Conservation (phyloP, 1,140 invertebrate species). For the Zaprionus taronus region DNA sequence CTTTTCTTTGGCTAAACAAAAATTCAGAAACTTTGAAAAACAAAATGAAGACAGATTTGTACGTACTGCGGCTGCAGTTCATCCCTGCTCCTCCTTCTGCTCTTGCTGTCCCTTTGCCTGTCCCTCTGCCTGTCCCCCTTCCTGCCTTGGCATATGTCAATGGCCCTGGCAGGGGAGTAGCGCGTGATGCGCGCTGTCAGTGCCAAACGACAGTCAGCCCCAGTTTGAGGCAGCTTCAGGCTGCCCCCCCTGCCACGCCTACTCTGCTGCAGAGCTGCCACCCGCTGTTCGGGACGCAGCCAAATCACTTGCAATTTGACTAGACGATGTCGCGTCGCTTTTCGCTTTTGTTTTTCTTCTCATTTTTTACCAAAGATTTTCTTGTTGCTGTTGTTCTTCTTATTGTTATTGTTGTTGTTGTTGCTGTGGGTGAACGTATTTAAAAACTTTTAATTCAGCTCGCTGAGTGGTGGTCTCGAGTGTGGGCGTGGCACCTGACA, state of each 20-base stretch:
- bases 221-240: not conserved
- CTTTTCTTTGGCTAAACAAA: not conserved
- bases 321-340: constrained; percentile 61
- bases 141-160: not conserved
- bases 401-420: constrained; percentile 16
- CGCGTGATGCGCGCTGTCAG: not conserved
- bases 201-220: not conserved
- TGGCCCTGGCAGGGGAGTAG: not conserved
- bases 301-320: constrained; percentile 67
- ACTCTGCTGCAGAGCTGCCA: not conserved
- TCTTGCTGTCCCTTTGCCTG: too few species aligned
- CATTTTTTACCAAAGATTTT: constrained; percentile 33
- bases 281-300: constrained; percentile 43
- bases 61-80: not conserved
- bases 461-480: not conserved
- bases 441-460: constrained; percentile 42
- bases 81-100: not conserved
- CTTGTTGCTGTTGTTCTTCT: constrained; percentile 12
- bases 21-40: not conserved
- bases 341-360: constrained; percentile 34
- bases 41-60: not conserved
- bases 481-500: constrained; percentile 46
- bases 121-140: too few species aligned
- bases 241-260: not conserved
- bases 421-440: constrained; percentile 18